These are phyloP conservation scores for Mionectes olivaceus DNA, from an alignment of 2,797 vertebrate species.

Conservation along the genomic window DNA sequence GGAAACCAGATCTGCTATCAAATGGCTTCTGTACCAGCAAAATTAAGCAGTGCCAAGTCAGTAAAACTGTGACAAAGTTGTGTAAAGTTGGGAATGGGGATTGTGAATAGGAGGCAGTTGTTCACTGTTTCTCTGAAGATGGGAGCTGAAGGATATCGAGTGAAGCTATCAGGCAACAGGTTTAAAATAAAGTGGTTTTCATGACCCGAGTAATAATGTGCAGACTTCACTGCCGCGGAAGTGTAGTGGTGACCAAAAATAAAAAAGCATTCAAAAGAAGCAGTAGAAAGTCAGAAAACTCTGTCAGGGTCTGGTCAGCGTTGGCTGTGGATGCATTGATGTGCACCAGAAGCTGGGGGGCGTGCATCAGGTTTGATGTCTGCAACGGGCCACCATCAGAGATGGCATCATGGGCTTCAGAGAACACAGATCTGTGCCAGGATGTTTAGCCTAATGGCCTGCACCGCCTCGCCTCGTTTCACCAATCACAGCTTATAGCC, in stretches of 20 bases:
- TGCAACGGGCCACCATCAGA: background rate
- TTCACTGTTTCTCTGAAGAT: background rate
- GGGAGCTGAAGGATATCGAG: background rate
- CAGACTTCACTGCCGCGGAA: background rate
- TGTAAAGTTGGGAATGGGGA: background rate
- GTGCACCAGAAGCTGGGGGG: background rate
- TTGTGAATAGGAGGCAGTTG: background rate
- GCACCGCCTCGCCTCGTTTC: background rate
- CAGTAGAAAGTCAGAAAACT: background rate
- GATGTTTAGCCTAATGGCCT: background rate
- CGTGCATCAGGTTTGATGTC: background rate
- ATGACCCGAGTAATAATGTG: background rate
- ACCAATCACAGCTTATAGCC: background rate
- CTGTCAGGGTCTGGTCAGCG: background rate
- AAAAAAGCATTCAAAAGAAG: background rate
- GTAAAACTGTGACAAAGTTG: background rate
- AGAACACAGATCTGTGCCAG: background rate
- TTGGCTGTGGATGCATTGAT: background rate
- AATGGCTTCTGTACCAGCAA: background rate
- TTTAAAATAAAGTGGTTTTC: background rate
- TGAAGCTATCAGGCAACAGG: background rate
- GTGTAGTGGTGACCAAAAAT: background rate
- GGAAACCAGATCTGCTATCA: background rate
- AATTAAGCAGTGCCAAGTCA: background rate
- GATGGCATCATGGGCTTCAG: background rate